Conservation (phyloP, 1,140 invertebrate species). For the Zaprionus vittiger region DNA sequence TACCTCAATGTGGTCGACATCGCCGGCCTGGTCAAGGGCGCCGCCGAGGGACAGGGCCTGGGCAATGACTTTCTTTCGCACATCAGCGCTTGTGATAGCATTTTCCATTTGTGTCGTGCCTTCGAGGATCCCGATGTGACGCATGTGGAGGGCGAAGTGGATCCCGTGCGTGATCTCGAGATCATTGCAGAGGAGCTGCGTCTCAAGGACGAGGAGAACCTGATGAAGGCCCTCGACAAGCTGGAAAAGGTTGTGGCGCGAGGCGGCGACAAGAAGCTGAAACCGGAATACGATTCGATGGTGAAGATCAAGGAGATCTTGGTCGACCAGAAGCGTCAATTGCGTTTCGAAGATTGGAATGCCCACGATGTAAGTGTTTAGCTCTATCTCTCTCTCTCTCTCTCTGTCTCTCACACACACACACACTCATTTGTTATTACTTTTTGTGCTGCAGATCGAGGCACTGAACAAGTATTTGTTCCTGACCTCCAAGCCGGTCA, state of each 20-base stretch:
- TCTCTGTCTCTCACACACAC: slow-evolving; percentile 62
- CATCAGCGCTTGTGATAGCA: slow-evolving; percentile 99
- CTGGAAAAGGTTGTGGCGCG: slow-evolving; percentile 94
- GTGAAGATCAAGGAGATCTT: slow-evolving; percentile 94
- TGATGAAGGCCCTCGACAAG: slow-evolving; percentile 93
- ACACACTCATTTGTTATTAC: background rate
- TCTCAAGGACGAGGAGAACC: slow-evolving; percentile 96
- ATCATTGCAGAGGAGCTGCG: slow-evolving; percentile 98
- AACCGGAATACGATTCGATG: slow-evolving; percentile 96
- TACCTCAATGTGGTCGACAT: slow-evolving; percentile 99
- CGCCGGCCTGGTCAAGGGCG: slow-evolving; percentile 98
- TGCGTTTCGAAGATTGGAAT: slow-evolving; percentile 97
- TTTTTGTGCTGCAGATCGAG: slow-evolving; percentile 91
- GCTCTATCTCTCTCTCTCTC: slow-evolving; percentile 61
- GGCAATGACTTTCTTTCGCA: slow-evolving; percentile 99
- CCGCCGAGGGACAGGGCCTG: slow-evolving; percentile 98
- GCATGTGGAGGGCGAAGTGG: slow-evolving; percentile 99
- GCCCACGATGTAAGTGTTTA: slow-evolving; percentile 92
- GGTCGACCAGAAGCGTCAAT: slow-evolving; percentile 95
- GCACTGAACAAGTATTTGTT: slow-evolving; percentile 98
- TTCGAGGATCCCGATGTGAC: slow-evolving; percentile 99
- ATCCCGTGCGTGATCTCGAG: slow-evolving; percentile 97
- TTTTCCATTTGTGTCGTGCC: slow-evolving; percentile 98
- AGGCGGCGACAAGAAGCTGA: slow-evolving; percentile 97
- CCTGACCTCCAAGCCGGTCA: slow-evolving; percentile 98